Evolutionary conservation across 2,888 invertebrate species (phyloP).

Genomic region (Corythucha ciliata): DNA sequence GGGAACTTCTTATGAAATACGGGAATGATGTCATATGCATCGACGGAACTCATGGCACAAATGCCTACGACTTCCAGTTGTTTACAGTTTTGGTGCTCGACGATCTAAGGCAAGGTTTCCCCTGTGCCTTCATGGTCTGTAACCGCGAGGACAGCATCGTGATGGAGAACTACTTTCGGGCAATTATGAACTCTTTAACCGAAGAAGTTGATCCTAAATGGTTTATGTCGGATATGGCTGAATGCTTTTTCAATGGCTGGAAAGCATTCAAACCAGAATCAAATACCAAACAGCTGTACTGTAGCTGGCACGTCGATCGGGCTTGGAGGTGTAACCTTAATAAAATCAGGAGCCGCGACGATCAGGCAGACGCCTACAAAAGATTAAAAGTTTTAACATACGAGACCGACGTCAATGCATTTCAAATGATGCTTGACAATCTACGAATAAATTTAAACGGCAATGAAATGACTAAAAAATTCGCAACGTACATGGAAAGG

Average conservation of each 20-base stretch:
- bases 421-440: no score
- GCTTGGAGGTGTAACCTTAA: constrained; percentile 30
- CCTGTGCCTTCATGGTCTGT: constrained; percentile 32
- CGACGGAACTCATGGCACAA: constrained; percentile 34
- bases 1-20: constrained; percentile 30
- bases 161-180: background rate
- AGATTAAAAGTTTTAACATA: no score
- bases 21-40: constrained; percentile 33
- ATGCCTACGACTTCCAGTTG: constrained; percentile 31
- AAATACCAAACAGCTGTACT: no score
- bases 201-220: constrained; percentile 24
- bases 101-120: constrained; percentile 32
- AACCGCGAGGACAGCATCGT: constrained; percentile 17
- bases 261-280: constrained; percentile 30
- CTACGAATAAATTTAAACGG: no score
- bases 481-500: no score
- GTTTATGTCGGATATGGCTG: constrained; percentile 36
- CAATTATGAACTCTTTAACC: background rate
- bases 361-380: no score
- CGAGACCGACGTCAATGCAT: no score
- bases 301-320: constrained; percentile 35
- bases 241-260: constrained; percentile 34
- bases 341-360: constrained; percentile 29
- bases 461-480: no score
- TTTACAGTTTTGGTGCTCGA: constrained; percentile 32